Conservation (phyloP, 1,140 invertebrate species). For the Nephila pilipes region DNA sequence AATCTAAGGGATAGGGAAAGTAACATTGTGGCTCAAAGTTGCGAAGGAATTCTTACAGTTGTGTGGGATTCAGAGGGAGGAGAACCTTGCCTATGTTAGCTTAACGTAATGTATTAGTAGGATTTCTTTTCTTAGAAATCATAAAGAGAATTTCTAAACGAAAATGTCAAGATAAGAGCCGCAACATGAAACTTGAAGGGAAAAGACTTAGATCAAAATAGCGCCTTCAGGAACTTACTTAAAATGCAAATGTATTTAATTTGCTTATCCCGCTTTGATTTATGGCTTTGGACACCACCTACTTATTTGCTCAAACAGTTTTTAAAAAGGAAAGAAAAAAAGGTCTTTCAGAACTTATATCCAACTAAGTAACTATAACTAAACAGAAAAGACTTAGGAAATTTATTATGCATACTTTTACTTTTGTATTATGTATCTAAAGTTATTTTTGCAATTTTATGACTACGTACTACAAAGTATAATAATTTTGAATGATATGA, state of each 20-base stretch:
- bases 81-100: neutral
- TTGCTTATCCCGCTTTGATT: neutral
- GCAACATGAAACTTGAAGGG: neutral
- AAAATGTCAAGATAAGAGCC: neutral
- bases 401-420: too few species aligned
- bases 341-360: neutral
- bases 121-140: neutral
- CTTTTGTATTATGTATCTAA: too few species aligned
- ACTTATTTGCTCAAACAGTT: neutral
- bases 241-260: neutral
- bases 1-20: too few species aligned
- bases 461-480: too few species aligned
- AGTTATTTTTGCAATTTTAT: too few species aligned
- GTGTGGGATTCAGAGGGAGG: neutral
- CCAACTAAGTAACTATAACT: neutral
- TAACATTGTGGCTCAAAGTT: too few species aligned
- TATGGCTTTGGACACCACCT: neutral
- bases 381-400: too few species aligned
- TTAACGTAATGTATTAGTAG: neutral
- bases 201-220: neutral
- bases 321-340: neutral
- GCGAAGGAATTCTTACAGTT: neutral
- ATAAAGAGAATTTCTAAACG: neutral
- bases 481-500: too few species aligned
- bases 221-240: neutral